Evolutionary conservation across 2,113 vertebrate species (phyloP).

Genomic region (Phalacrocorax carbo): DNA sequence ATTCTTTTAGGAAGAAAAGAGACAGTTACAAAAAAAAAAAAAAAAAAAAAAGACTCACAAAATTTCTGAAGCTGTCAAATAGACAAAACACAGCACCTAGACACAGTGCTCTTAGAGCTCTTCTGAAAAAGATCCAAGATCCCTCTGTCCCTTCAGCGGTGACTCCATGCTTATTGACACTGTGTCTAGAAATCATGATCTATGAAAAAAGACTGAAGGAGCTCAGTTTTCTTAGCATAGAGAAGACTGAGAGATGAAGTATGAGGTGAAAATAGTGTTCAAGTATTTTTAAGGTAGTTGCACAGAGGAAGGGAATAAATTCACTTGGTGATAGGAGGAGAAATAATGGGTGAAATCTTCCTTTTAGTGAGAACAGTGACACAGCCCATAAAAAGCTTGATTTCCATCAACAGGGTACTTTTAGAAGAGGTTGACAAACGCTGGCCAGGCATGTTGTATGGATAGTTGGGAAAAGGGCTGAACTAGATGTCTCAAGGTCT

Average conservation of each 20-base stretch:
- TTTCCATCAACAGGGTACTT: background rate
- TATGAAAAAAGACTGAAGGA: background rate
- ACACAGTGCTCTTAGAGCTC: background rate
- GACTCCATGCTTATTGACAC: background rate
- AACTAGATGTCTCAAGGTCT: background rate
- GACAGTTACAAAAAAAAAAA: background rate
- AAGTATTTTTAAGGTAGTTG: background rate
- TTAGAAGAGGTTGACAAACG: background rate
- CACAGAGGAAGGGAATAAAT: background rate
- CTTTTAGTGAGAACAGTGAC: background rate
- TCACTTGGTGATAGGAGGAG: background rate
- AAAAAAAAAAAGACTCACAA: rapidly evolving
- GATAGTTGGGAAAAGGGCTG: background rate
- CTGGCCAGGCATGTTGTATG: background rate
- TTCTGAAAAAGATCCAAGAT: background rate
- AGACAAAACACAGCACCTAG: background rate
- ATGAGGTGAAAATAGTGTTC: background rate
- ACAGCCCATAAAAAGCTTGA: background rate
- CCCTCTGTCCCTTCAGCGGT: background rate
- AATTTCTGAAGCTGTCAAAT: background rate
- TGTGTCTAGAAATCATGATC: background rate
- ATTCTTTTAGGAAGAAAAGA: background rate
- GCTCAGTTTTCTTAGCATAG: background rate
- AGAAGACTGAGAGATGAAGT: background rate
- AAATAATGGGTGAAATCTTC: background rate